Evolutionary conservation across 2,113 vertebrate genomes (phyloP).

Genomic region (Aphelocoma coerulescens): DNA sequence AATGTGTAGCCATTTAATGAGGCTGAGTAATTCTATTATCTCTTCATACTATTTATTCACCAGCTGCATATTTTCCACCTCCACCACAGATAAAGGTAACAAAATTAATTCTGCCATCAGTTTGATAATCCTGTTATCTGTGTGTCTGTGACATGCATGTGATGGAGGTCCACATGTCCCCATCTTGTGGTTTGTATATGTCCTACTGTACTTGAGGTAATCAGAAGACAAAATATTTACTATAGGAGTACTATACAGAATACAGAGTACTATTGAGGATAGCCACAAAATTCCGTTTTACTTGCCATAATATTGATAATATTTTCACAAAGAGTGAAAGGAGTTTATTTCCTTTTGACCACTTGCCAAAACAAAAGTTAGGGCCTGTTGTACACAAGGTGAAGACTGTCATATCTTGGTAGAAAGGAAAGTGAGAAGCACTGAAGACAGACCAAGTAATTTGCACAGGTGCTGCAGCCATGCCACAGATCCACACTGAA

Average conservation of each 20-base stretch:
- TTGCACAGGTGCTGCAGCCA: background rate
- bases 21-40: conserved; percentile 53
- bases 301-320: background rate
- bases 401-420: background rate
- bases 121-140: conserved; percentile 1
- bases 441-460: background rate
- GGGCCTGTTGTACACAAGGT: background rate
- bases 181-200: background rate
- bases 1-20: conserved; percentile 61
- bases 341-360: background rate
- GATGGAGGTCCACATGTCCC: background rate
- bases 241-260: background rate
- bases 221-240: background rate
- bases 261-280: background rate
- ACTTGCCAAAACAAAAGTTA: background rate
- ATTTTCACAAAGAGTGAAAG: background rate
- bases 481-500: background rate
- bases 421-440: background rate
- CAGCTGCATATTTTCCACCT: conserved; percentile 45
- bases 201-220: background rate
- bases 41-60: conserved; percentile 47
- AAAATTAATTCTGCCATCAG: conserved; percentile 29
- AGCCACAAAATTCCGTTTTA: background rate
- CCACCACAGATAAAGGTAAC: background rate
- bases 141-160: background rate